Evolutionary conservation across 2,113 vertebrate species (phyloP).

Genomic region (Arenaria interpres): DNA sequence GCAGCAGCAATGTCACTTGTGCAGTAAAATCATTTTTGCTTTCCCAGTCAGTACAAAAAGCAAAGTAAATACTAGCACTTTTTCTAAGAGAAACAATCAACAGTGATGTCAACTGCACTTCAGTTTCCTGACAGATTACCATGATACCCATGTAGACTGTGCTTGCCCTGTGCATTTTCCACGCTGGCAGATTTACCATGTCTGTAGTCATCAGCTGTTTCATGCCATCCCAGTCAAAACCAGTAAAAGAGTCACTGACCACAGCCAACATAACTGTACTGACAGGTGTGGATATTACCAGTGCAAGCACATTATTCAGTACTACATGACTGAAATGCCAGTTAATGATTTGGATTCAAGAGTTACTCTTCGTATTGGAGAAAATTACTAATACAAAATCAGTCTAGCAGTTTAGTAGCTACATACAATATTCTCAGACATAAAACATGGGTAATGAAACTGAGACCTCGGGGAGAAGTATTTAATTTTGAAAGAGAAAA

Average conservation of each 20-base stretch:
- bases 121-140: neutral
- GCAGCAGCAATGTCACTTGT: neutral
- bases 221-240: neutral
- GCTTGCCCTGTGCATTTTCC: neutral
- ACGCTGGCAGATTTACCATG: neutral
- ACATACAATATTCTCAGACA: neutral
- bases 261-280: neutral
- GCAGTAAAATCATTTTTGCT: neutral
- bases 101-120: neutral
- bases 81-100: neutral
- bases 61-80: neutral
- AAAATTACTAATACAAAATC: neutral
- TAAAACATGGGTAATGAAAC: neutral
- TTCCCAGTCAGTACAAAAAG: neutral
- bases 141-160: fast-evolving
- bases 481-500: neutral
- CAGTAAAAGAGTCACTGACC: neutral
- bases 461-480: neutral
- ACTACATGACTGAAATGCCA: neutral
- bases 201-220: neutral
- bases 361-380: neutral
- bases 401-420: neutral
- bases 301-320: neutral
- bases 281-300: neutral
- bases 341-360: neutral